phyloP scores from a whole-genome alignment of 2,113 vertebrate species.

The Periophthalmus modestus region DNA sequence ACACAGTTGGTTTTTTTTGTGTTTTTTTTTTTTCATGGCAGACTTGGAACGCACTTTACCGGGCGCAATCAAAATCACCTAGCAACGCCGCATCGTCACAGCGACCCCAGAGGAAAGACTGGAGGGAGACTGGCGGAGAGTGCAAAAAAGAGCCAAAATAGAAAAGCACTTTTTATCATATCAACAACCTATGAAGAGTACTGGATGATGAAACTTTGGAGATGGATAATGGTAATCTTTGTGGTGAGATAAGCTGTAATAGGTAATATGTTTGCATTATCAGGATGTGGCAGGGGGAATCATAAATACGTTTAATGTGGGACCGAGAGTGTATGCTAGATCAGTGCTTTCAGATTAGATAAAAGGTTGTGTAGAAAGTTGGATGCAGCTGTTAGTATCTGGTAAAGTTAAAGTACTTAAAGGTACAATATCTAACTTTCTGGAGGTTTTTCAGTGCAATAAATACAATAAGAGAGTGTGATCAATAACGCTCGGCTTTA shows the following conservation, averaged over 20 bases:
- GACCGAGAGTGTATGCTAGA: background rate
- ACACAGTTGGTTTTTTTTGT: background rate
- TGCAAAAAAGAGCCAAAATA: background rate
- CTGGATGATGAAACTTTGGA: background rate
- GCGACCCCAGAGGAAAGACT: background rate
- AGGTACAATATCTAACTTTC: too few species aligned
- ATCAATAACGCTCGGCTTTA: too few species aligned
- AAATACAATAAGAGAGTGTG: too few species aligned
- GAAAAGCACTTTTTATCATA: background rate
- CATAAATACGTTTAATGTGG: background rate
- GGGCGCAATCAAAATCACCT: background rate
- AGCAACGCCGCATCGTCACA: background rate
- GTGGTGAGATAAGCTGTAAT: background rate
- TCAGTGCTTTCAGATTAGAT: background rate
- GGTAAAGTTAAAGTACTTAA: background rate
- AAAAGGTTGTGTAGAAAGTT: background rate
- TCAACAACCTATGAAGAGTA: background rate
- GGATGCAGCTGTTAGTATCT: background rate
- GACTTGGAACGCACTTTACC: background rate
- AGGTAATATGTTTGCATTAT: background rate
- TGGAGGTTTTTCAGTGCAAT: too few species aligned
- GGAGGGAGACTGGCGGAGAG: background rate
- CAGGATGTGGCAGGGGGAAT: background rate
- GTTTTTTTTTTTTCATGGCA: background rate
- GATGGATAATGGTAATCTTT: background rate